Conservation (phyloP, 2,888 invertebrate species). For the Nycteola revayana region DNA sequence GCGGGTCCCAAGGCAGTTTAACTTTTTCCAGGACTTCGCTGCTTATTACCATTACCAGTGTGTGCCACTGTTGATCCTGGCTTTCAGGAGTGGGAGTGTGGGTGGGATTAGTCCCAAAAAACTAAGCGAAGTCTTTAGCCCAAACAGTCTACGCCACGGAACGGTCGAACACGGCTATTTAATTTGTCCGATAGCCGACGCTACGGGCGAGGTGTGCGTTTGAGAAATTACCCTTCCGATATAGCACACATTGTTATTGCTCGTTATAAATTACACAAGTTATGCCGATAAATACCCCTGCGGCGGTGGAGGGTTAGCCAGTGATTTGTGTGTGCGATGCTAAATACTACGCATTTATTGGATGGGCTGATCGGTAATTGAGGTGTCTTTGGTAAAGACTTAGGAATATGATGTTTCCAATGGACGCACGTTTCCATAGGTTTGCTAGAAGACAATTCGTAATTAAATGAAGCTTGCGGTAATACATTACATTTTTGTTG, state of each 20-base stretch:
- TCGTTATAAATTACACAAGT: slow-evolving; percentile 67
- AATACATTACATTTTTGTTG: too few species aligned
- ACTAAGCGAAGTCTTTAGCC: slow-evolving; percentile 1
- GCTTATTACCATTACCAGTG: too few species aligned
- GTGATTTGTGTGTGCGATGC: slow-evolving; percentile 38
- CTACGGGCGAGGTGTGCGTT: slow-evolving; percentile 65
- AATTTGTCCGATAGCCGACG: slow-evolving; percentile 47
- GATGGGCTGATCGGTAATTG: slow-evolving; percentile 24
- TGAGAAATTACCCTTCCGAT: slow-evolving; percentile 72
- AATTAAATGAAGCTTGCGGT: too few species aligned
- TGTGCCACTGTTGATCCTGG: too few species aligned
- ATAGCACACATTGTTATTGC: slow-evolving; percentile 68
- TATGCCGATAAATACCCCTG: slow-evolving; percentile 59
- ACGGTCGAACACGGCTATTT: slow-evolving; percentile 38
- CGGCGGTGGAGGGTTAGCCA: slow-evolving; percentile 35
- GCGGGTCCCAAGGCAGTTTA: too few species aligned
- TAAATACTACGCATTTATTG: slow-evolving; percentile 37
- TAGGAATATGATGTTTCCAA: too few species aligned
- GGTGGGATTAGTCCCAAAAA: too few species aligned
- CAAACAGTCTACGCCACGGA: slow-evolving; percentile 7
- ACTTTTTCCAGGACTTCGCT: too few species aligned
- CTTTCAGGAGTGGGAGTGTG: too few species aligned
- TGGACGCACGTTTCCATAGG: too few species aligned
- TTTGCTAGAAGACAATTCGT: too few species aligned
- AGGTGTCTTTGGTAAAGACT: slow-evolving; percentile 12